Evolutionary conservation across 1,140 invertebrate species (phyloP), one percentile per base, ranked within the genome.

Genomic region (Oryctes rhinoceros): DNA sequence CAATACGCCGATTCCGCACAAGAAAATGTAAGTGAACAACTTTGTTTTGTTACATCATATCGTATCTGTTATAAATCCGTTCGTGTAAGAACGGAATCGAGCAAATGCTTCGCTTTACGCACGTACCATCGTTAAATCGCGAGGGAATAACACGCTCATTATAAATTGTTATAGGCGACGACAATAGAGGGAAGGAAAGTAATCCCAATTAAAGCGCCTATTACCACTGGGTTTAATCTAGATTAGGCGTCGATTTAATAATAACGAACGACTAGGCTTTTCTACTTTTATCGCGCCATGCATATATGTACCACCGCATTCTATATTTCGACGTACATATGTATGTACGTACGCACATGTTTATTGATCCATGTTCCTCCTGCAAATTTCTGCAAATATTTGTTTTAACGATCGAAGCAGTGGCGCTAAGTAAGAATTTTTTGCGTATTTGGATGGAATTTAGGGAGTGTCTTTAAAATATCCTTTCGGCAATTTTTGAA

Each of bases 131-230:
- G 35, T 37, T 71, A 35, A 71, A 71, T 71, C 65, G 35, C 65
- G 37, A 10, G 18, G 7, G 65, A 71, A 71, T 71, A 71, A 35
- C 24, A 15, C 13, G 11, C 7, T 71, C 65, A 13, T 71, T 71
- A 37, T 71, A 37, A 71, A 71, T 71, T 71, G 24, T 37, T 35
- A 71, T 30, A 71, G 0, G 1, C 9, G 24, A 24, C 65, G 24
- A 13, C 24, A 71, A 37, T 35, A 6, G 53, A 15, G 11, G 53
- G 18, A 59, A 59, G 53, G 2, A 71, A 71, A 71, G 20, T 71
- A 71, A 71, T 71, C 10, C 65, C 65, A 71, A 37, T 71, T 71
- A 71, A 24, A 71, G 4, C 9, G 65, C 65, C 24, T 71, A 35
- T 24, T 71, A 71, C 13, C 24, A 24, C 65, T 9, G 65, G 65